These are phyloP conservation scores for Drosophila ustulata DNA, from an alignment of 2,888 invertebrate species.

Conservation along the genomic window DNA sequence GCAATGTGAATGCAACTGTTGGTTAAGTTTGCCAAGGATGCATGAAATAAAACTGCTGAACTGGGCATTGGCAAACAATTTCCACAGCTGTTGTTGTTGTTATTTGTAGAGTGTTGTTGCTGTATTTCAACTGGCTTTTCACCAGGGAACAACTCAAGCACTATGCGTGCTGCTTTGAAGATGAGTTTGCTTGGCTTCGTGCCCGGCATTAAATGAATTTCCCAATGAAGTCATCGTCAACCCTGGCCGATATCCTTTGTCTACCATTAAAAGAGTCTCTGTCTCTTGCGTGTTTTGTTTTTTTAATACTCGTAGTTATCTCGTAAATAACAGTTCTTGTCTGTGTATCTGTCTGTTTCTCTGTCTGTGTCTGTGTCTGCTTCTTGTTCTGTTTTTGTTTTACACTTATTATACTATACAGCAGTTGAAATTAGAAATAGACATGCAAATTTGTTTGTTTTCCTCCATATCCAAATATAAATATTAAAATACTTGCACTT, in stretches of 20 bases:
- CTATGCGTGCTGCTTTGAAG: constrained; percentile 43
- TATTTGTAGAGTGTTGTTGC: constrained; percentile 14
- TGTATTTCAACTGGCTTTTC: constrained; percentile 5
- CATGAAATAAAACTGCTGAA: constrained; percentile 29
- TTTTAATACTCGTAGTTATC: constrained; percentile 48
- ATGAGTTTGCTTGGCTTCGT: constrained; percentile 41
- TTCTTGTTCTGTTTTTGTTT: constrained; percentile 31
- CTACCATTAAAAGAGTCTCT: constrained; percentile 38
- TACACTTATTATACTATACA: constrained; percentile 29
- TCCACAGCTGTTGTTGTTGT: constrained; percentile 18
- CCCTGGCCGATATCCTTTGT: constrained; percentile 40
- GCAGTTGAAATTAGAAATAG: constrained; percentile 32
- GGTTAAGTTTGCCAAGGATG: constrained; percentile 32
- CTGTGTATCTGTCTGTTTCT: constrained; percentile 1
- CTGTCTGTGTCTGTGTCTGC: not conserved
- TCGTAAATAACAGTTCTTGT: constrained; percentile 49
- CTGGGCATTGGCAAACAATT: constrained; percentile 34
- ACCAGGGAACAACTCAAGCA: constrained; percentile 1
- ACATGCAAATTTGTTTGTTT: constrained; percentile 42
- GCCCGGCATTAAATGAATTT: constrained; percentile 58
- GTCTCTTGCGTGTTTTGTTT: constrained; percentile 34
- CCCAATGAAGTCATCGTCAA: constrained; percentile 46
- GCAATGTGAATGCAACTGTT: constrained; percentile 35
- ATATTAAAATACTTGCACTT: not conserved
- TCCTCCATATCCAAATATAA: not conserved